phyloP scores from a whole-genome alignment of 2,888 invertebrate species.

The Sylvicola cinctus region DNA sequence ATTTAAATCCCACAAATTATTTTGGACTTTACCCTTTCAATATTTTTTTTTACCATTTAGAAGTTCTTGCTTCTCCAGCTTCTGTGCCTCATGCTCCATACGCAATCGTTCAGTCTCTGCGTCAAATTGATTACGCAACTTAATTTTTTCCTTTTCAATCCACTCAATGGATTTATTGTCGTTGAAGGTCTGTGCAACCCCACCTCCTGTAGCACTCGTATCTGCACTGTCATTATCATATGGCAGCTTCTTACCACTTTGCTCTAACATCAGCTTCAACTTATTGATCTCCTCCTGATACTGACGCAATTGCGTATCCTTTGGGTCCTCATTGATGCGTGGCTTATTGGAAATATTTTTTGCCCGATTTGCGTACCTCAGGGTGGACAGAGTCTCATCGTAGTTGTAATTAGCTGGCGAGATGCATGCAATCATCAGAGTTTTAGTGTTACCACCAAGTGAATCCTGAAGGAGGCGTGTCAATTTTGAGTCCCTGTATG shows the following conservation, averaged over 20 bases:
- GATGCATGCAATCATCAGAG: conserved; percentile 71
- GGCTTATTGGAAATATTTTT: conserved; percentile 76
- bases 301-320: conserved; percentile 65
- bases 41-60: too few species aligned
- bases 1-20: too few species aligned
- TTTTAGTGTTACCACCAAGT: conserved; percentile 71
- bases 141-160: conserved; percentile 26
- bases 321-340: conserved; percentile 73
- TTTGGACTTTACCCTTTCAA: too few species aligned
- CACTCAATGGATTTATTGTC: too few species aligned
- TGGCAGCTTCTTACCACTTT: conserved; percentile 12
- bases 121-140: conserved; percentile 16
- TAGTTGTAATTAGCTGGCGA: conserved; percentile 68
- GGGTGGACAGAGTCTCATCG: conserved; percentile 62
- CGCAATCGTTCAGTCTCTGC: conserved; percentile 23
- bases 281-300: conserved; percentile 68
- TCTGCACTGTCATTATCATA: not conserved
- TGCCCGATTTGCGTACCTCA: conserved; percentile 66
- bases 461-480: conserved; percentile 62
- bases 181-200: too few species aligned
- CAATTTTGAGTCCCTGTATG: conserved; percentile 69
- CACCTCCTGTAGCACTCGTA: not conserved
- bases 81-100: conserved; percentile 14
- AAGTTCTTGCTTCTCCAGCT: too few species aligned
- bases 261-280: conserved; percentile 33